Evolutionary conservation across 2,113 vertebrate species (phyloP), one percentile per base, ranked within the genome.

Genomic region (Ibidorhyncha struthersii): DNA sequence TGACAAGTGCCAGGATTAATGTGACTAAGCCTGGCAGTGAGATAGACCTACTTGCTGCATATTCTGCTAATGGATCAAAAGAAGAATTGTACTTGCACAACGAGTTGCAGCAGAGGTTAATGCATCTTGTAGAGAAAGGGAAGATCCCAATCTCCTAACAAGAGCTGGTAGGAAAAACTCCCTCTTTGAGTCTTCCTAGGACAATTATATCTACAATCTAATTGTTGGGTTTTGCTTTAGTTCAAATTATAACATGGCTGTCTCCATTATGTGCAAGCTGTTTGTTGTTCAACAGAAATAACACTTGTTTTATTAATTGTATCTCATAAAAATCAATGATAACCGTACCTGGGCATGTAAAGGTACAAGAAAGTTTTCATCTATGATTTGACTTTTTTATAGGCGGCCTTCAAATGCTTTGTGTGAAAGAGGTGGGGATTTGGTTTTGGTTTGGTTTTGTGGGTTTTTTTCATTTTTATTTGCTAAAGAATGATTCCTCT

Each of bases 11-110:
- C 95, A 93, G 98, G 97, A 98, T 98, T 98, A 98, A 98, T 98
- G 98, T 96, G 96, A 49, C 96, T 86, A 93, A 87, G 87, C 88
- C 92, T 96, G 71, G 82, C 89, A 92, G 97, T 81, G 97, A 97
- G 96, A 98, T 98, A 98, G 96, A 97, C 98, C 94, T 98, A 89
- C 92, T 83, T 95, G 98, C 98, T 98, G 98, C 98, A 98, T 97
- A 96, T 98, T 98, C 97, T 92, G 52, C 97, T 98, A 98, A 99
- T 98, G 97, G 98, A 98, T 98, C 94, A 95, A 96, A 98, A 98
- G 98, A 98, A 97, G 97, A 98, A 98, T 98, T 96, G 94, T 93
- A 96, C 97, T 97, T 96, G 97, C 93, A 90, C 92, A 65, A 78
- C 94, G 71, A 95, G 91, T 94, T 90, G 70, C 97, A 63, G 92